Base-by-base conservation (phyloP, 2,888 invertebrate genomes). In the Drosophila kokeensis region DNA sequence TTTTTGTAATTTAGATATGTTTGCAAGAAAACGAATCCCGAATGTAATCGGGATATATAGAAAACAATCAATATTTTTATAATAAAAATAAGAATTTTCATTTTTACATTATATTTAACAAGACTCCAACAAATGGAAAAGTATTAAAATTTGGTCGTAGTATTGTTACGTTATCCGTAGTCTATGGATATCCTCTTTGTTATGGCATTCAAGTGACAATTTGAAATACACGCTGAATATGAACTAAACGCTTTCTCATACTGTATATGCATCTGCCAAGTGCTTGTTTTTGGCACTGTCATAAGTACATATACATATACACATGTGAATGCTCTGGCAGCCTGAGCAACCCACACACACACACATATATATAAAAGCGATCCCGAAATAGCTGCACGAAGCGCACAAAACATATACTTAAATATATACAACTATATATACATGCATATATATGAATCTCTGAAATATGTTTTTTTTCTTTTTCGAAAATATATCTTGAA, bases 361-460 rank as follows among this genome's bases (percentile, higher is more conserved):
- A 52, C 21, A 40, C 18, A 63, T 27, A 48, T 27, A 49, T 49
- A 45, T 52, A 54, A 58, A 48, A 30, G 38, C 61, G 62, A 68
- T 78, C 77, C 79, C 72, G 68, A 81, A 80, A 80, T 81, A 80
- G 71, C 78, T 13, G 45, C 78, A 60, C 72, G 72, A 63, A 45
- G 64, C 68, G 62, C 77, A 80, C 66, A 66, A 64, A 65, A 63
- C 61, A 58, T 59, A 50, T 70, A 49, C 57, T 48, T 24, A 15
- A 10, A 24, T 48, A 64, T 52, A 58, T 42, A 54, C 34, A 50
- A 32, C 32, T 38, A 24, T 10, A 49, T 27, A 21, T 36, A 13
- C 38, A 18, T 63, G 24, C 61, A 30, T 58, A 21, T 49, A 6
- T 54, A 13, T 58, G 27, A 29, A 30, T 69, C 10, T 55, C 11